Evolutionary conservation across 1,140 invertebrate genomes (phyloP), one percentile per base, ranked within the genome.

Genomic region (Drosophila mauritiana): DNA sequence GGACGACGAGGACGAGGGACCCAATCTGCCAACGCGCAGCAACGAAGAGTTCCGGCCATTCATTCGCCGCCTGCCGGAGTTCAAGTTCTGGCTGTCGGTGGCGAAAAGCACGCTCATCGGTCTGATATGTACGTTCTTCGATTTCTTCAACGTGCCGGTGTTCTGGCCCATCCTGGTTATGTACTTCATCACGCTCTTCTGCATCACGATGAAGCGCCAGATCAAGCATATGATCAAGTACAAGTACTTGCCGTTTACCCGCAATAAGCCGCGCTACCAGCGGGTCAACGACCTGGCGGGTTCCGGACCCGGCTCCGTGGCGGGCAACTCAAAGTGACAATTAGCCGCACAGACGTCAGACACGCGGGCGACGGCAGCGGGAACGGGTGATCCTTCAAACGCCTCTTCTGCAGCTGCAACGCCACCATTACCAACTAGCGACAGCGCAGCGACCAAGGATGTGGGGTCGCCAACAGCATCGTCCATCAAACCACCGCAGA

Each of bases 161-260:
- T 99, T 99, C 93, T 99, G 99, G 99, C 99, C 99, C 48, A 99
- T 99, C 78, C 94, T 99, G 90, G 98, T 99, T 63, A 98, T 99
- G 96, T 99, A 99, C 93, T 99, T 99, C 93, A 97, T 99, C 90
- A 98, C 98, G 40, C 93, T 99, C 70, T 98, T 99, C 92, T 97
- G 97, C 93, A 97, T 99, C 82, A 99, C 99, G 51, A 99, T 99
- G 99, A 99, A 99, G 93, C 95, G 98, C 91, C 99, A 99, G 95
- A 99, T 99, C 84, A 99, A 97, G 98, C 99, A 99, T 94, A 99
- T 99, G 99, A 98, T 99, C 84, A 99, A 98, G 93, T 99, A 99
- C 93, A 96, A 96, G 93, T 99, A 99, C 93, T 93, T 99, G 92
- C 99, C 99, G 63, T 99, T 99, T 93, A 99, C 98, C 36, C 96